These are phyloP conservation scores for Bombus impatiens DNA, from an alignment of 1,140 invertebrate genomes.

Conservation along the genomic window DNA sequence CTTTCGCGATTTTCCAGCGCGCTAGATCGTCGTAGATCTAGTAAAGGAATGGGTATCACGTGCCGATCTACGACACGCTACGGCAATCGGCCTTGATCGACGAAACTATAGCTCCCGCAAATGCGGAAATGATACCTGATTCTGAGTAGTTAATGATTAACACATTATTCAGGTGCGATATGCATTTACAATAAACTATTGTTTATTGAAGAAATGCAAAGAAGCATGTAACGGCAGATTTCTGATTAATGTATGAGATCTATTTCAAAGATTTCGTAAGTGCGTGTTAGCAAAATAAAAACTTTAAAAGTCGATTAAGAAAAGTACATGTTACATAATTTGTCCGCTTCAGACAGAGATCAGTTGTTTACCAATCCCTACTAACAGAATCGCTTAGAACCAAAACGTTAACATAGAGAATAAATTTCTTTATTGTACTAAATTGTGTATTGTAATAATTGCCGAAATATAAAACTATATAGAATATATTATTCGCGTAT, in stretches of 20 bases:
- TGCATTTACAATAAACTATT: background rate
- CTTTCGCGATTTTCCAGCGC: background rate
- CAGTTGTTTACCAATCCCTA: too few species aligned
- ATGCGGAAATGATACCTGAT: conserved; percentile 5
- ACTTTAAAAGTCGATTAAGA: background rate
- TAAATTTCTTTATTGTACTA: too few species aligned
- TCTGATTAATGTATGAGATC: too few species aligned
- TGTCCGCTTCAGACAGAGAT: too few species aligned
- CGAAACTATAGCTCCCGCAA: background rate
- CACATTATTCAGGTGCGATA: too few species aligned
- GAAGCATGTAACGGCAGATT: too few species aligned
- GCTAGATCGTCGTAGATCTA: background rate
- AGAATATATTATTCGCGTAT: too few species aligned
- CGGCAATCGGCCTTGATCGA: conserved; percentile 2
- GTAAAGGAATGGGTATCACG: background rate
- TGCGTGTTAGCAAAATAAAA: too few species aligned
- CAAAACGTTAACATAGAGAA: too few species aligned
- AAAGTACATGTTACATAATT: background rate
- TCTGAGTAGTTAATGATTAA: background rate
- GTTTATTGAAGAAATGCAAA: background rate
- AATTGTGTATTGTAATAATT: too few species aligned
- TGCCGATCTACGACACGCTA: background rate
- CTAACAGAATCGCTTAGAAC: too few species aligned
- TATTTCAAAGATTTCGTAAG: background rate
- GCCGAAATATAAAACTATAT: too few species aligned